A percentile compares a stretch with the other conserved stretches of the same genome.
Evolutionary conservation across 2,113 vertebrate genomes (phyloP).

Genomic region (Scatophagus argus): DNA sequence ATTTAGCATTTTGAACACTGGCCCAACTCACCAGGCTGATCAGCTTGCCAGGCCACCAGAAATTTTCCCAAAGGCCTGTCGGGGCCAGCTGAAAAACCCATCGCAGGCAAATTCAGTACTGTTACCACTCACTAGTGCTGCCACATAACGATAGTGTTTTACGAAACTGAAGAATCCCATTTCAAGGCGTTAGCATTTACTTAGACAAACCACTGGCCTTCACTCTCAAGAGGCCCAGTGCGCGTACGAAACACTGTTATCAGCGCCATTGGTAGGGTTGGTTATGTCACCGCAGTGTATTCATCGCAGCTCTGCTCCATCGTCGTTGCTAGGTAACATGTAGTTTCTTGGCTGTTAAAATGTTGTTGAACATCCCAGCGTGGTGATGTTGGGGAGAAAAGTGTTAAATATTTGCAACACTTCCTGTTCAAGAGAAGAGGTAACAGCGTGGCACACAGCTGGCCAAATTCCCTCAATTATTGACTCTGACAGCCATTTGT

Average conservation of each 20-base stretch:
- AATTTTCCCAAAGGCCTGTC: too few species aligned
- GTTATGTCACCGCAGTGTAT: conserved; percentile 14
- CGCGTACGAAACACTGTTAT: conserved; percentile 35
- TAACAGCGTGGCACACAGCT: conserved; percentile 2
- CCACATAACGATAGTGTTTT: background rate
- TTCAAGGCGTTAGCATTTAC: conserved; percentile 12
- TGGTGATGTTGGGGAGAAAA: conserved; percentile 26
- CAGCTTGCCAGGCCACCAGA: too few species aligned
- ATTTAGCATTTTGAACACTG: too few species aligned
- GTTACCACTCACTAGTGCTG: background rate
- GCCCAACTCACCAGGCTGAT: too few species aligned
- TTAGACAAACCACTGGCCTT: conserved; percentile 7
- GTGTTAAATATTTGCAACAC: conserved; percentile 39
- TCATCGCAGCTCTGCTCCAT: conserved; percentile 12
- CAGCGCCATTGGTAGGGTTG: conserved; percentile 20
- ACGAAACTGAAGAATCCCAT: conserved; percentile 2
- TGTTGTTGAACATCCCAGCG: conserved; percentile 40
- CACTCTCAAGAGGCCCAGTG: background rate
- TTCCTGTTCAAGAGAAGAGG: conserved; percentile 31
- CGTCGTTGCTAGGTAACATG: conserved; percentile 66
- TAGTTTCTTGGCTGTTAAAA: conserved; percentile 47
- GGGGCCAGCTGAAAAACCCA: background rate
- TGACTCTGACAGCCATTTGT: conserved; percentile 30
- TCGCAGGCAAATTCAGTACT: background rate
- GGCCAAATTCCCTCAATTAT: conserved; percentile 30